Evolutionary conservation across 2,113 vertebrate genomes (phyloP).

Genomic region (Hemicordylus capensis): DNA sequence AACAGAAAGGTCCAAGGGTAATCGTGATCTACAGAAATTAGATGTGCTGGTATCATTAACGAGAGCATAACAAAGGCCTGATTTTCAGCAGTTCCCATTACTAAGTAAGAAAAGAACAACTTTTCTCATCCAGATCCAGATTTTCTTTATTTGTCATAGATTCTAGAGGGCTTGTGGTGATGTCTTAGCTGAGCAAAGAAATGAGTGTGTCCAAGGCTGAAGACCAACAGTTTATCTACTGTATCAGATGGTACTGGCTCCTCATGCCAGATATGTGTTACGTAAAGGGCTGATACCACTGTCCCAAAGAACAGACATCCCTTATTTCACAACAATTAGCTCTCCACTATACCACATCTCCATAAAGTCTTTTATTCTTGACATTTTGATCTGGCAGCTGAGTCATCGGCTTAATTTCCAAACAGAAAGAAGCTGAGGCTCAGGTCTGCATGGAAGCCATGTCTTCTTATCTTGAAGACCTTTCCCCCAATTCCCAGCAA

Average conservation of each 20-base stretch:
- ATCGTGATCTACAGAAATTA: neutral
- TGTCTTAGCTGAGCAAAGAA: neutral
- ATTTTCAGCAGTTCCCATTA: neutral
- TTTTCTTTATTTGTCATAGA: slow-evolving; percentile 10
- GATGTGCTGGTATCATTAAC: neutral
- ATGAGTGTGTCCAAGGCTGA: neutral
- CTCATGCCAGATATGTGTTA: neutral
- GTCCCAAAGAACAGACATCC: neutral
- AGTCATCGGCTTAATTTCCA: neutral
- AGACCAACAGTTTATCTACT: neutral
- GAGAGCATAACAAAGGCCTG: neutral
- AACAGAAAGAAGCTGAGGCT: neutral
- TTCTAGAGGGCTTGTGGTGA: neutral
- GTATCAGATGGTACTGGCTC: neutral
- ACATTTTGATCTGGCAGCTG: neutral
- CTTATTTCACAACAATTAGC: neutral
- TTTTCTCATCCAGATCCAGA: neutral
- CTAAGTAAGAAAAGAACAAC: neutral
- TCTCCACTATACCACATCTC: neutral
- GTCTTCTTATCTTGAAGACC: neutral
- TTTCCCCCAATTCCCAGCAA: neutral
- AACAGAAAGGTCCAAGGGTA: neutral
- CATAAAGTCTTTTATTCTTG: neutral
- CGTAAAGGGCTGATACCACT: neutral
- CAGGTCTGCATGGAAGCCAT: neutral